These are phyloP conservation scores for Podiceps cristatus DNA, from an alignment of 2,113 vertebrate genomes.

Conservation along the genomic window DNA sequence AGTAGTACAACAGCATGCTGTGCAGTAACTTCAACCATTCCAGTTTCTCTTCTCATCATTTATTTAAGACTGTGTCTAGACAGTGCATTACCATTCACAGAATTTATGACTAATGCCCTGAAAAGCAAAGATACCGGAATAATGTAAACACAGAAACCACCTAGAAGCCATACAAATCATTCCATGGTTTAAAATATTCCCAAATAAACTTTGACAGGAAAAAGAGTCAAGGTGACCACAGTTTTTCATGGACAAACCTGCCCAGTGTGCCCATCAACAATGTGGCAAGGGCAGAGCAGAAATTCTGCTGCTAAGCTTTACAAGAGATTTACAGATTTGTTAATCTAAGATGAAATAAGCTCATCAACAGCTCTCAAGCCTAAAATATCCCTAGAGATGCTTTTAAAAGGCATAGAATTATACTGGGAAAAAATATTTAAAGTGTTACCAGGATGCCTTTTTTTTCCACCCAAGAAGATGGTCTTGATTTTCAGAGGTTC, in stretches of 20 bases:
- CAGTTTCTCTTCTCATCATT: constrained; percentile 66
- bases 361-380: background rate
- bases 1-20: background rate
- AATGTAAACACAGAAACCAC: constrained; percentile 45
- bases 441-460: background rate
- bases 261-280: background rate
- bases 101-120: constrained; percentile 52
- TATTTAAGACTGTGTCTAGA: constrained; percentile 74
- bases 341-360: background rate
- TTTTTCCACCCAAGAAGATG: background rate
- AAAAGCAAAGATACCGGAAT: constrained; percentile 46
- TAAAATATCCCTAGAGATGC: background rate
- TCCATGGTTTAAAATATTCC: background rate
- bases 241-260: background rate
- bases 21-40: constrained; percentile 39
- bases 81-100: constrained; percentile 62
- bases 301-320: background rate
- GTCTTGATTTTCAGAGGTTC: background rate
- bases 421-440: background rate
- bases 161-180: constrained; percentile 11
- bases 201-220: constrained; percentile 2
- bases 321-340: background rate
- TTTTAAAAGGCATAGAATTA: background rate
- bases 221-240: background rate
- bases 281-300: background rate